Evolutionary conservation across 2,888 invertebrate species (phyloP).

Genomic region (Lasioglossum zephyrum): DNA sequence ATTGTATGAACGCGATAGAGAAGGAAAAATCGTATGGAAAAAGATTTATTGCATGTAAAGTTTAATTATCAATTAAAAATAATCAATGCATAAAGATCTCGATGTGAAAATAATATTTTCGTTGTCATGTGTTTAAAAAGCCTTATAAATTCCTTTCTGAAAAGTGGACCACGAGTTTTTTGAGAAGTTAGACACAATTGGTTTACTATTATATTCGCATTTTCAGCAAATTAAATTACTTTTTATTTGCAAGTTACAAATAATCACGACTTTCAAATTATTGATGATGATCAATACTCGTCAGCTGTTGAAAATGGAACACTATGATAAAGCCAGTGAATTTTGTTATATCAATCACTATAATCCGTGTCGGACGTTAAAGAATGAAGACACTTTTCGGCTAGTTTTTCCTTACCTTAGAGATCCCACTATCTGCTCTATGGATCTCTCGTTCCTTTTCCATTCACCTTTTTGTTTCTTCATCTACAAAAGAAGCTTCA

Average conservation of each 20-base stretch:
- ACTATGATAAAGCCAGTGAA: neutral
- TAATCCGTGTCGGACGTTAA: constrained; percentile 63
- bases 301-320: constrained; percentile 19
- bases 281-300: neutral
- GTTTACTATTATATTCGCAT: neutral
- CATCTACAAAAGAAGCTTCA: constrained; percentile 34
- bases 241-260: neutral
- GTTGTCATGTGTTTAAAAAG: no score
- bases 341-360: constrained; percentile 30
- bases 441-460: constrained; percentile 32
- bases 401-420: constrained; percentile 37
- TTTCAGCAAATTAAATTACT: neutral
- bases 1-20: neutral
- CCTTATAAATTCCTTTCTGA: no score
- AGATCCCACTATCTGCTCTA: constrained; percentile 22
- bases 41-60: neutral
- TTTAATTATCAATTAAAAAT: neutral
- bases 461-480: constrained; percentile 14
- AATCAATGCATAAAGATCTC: neutral
- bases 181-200: no score
- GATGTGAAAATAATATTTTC: no score
- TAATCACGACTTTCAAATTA: neutral
- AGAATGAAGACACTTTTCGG: constrained; percentile 58
- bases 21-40: neutral
- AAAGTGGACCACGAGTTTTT: no score